A percentile compares a stretch with the other conserved stretches of the same genome.
These are phyloP conservation scores for Cephus nigrinus DNA, from an alignment of 2,888 invertebrate species.

Conservation along the genomic window DNA sequence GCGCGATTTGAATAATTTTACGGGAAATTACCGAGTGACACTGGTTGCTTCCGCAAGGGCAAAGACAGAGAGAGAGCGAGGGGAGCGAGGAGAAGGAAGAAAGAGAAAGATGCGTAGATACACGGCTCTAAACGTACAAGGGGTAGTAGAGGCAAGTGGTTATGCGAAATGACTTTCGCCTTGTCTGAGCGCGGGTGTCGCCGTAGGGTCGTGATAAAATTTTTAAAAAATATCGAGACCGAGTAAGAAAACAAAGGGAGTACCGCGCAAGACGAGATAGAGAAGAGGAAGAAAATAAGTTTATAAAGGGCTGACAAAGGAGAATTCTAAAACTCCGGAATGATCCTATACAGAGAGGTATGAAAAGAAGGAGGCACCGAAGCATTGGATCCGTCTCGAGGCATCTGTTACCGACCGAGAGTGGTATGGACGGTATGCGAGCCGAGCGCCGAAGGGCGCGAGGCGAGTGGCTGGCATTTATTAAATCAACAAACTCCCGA, in stretches of 20 bases:
- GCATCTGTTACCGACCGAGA: no score
- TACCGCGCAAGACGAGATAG: background rate
- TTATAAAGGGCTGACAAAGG: constrained; percentile 15
- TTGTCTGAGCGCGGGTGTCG: background rate
- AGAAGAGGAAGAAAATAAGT: background rate
- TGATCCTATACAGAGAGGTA: background rate
- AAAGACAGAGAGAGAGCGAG: constrained; percentile 7
- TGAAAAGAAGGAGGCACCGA: no score
- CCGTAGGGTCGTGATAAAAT: background rate
- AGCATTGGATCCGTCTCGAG: no score
- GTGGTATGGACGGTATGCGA: background rate
- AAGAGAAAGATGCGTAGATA: background rate
- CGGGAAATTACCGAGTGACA: constrained; percentile 51
- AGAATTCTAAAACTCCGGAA: constrained; percentile 35
- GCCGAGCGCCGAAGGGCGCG: background rate
- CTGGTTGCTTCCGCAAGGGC: constrained; percentile 40
- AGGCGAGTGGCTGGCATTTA: constrained; percentile 45
- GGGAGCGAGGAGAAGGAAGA: constrained; percentile 7
- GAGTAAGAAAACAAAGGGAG: constrained; percentile 8
- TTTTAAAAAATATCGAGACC: background rate
- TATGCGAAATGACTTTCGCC: background rate
- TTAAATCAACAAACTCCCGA: constrained; percentile 54
- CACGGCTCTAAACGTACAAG: background rate
- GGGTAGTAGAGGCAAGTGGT: background rate
- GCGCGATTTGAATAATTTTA: constrained; percentile 47